phyloP scores from a whole-genome alignment of 2,113 vertebrate species.

The Megalops atlanticus region DNA sequence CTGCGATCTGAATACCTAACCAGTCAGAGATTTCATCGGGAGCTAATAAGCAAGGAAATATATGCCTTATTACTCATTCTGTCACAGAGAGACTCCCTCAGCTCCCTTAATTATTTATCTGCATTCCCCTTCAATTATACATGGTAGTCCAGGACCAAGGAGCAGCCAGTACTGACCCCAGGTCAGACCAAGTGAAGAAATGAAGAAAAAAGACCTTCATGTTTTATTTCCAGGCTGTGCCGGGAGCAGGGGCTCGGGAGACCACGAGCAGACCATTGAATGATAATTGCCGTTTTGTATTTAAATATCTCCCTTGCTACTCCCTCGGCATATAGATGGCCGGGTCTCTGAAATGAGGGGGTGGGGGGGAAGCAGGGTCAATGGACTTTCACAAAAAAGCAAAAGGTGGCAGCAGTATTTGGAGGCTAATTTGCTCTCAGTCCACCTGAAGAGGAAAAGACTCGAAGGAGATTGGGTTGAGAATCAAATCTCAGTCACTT shows the following conservation, averaged over 20 bases:
- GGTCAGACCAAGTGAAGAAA: constrained; percentile 64
- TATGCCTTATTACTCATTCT: constrained; percentile 63
- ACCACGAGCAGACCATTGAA: constrained; percentile 43
- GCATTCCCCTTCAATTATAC: constrained; percentile 67
- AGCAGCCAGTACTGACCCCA: constrained; percentile 57
- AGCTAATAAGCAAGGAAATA: constrained; percentile 50
- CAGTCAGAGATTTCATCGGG: constrained; percentile 31
- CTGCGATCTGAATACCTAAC: not conserved
- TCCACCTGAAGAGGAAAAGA: constrained; percentile 19
- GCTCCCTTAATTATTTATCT: constrained; percentile 70
- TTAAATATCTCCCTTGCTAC: constrained; percentile 51
- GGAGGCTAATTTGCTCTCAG: not conserved
- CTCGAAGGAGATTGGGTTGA: constrained; percentile 20
- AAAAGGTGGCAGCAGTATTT: constrained; percentile 11
- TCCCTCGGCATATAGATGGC: constrained; percentile 46
- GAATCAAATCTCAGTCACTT: constrained; percentile 30
- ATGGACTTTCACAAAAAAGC: constrained; percentile 18
- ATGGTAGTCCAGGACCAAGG: constrained; percentile 62
- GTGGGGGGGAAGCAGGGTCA: too few relatives aligned
- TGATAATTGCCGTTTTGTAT: constrained; percentile 62
- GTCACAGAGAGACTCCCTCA: constrained; percentile 41
- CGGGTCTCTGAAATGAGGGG: not conserved
- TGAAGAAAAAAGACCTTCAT: constrained; percentile 65
- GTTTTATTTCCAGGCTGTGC: constrained; percentile 65
- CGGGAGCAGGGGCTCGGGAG: constrained; percentile 51